Base-by-base conservation (phyloP, 2,797 vertebrate species). In the Neosalanx taihuensis region DNA sequence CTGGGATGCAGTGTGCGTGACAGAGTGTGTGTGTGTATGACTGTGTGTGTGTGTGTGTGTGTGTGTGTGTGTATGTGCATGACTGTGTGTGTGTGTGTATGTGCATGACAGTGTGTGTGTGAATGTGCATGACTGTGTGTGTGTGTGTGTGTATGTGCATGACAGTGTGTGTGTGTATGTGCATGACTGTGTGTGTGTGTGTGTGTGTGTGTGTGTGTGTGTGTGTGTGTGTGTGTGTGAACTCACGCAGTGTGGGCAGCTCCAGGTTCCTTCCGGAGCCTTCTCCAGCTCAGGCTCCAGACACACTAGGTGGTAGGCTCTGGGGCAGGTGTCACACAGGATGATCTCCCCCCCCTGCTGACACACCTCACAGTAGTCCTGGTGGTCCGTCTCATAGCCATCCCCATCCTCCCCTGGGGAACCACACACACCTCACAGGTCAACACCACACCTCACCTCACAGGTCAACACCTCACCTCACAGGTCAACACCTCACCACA, bases 281-380 rank as follows among this genome's bases (percentile, higher is more conserved):
- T 97, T 99, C 91, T 99, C 97, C 91, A 99, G 88, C 89, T 99
- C 97, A 0, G 97, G 97, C 78, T 99, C 97, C 65, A 99, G 92
- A 83, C 97, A 99, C 61, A 99, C 97, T 9, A 99, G 92, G 92
- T 99, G 98, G 90, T 99, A 99, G 66, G 97, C 97, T 0, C 96
- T 86, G 6, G 97, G 97, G 49, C 97, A 99, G 12, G 97, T 99
- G 93, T 99, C 97, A 0, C 97, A 99, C 79, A 99, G 90, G 87
- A 99, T 99, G 84, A 99, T 99, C 87, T 99, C 97, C 5, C 97
- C 97, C 97, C 97, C 88, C 99, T 97, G 87, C 98, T 97, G 23
- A 90, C 97, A 99, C 80, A 99, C 97, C 89, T 99, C 97, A 0
- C 97, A 99, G 92, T 98, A 99, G 88, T 99, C 97, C 92, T 99